Percentiles rank a stretch among this genome's conserved stretches.
phyloP scores from a whole-genome alignment of 2,888 invertebrate genomes.

The Morinoia aosen region DNA sequence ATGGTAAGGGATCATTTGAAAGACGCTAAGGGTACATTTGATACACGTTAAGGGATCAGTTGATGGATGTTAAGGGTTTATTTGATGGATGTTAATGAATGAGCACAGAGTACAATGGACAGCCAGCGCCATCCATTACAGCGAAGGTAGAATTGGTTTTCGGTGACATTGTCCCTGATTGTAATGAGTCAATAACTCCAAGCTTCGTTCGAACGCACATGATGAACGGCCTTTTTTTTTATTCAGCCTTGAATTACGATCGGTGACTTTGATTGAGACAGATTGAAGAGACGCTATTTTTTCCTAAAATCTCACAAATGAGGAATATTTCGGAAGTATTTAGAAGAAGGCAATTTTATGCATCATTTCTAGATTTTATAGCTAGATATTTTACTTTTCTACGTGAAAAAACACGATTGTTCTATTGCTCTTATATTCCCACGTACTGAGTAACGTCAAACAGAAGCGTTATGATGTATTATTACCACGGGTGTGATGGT shows the following conservation, averaged over 20 bases:
- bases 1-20: background rate
- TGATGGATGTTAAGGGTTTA: background rate
- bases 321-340: no score
- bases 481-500: background rate
- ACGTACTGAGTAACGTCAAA: background rate
- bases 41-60: background rate
- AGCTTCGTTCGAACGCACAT: background rate
- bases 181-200: constrained; percentile 30
- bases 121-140: background rate
- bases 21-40: background rate
- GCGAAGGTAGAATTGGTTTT: background rate
- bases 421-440: background rate
- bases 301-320: no score
- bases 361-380: no score
- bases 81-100: constrained; percentile 12
- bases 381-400: no score
- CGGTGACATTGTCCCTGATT: background rate
- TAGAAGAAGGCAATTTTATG: no score
- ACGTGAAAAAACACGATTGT: background rate
- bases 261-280: background rate
- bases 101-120: background rate
- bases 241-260: background rate
- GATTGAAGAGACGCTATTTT: background rate
- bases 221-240: background rate
- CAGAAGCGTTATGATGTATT: background rate